phyloP scores from a whole-genome alignment of 2,113 vertebrate genomes.

The cattle (Bos taurus) region DNA sequence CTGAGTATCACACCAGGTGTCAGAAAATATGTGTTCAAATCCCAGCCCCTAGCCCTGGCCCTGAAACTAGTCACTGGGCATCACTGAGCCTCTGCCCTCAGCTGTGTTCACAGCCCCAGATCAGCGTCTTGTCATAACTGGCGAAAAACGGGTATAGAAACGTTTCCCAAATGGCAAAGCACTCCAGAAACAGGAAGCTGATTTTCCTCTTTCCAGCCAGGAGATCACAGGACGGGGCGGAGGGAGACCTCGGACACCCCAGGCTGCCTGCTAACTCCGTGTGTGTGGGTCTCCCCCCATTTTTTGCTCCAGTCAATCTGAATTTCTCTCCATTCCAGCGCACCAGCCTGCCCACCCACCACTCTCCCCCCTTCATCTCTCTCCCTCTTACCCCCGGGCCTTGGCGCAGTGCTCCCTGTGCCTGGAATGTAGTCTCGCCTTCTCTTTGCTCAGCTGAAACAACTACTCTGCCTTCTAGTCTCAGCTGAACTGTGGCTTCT shows the following conservation, averaged over 20 bases:
- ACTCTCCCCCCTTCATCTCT: rapidly evolving
- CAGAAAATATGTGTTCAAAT: rapidly evolving
- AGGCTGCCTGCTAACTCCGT: rapidly evolving
- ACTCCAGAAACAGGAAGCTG: not conserved
- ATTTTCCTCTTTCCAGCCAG: not conserved
- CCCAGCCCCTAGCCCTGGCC: not conserved
- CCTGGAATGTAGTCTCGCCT: not conserved
- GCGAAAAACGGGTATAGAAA: not conserved
- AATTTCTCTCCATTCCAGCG: not conserved
- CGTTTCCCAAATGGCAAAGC: not conserved
- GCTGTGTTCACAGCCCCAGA: not conserved
- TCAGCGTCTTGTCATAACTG: not conserved
- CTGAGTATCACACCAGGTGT: not conserved
- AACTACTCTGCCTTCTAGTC: not conserved
- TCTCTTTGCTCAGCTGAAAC: not conserved
- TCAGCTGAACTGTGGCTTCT: not conserved
- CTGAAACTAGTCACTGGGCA: not conserved
- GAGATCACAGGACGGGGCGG: not conserved
- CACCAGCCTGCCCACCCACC: rapidly evolving
- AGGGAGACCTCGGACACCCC: not conserved
- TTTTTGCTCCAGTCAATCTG: not conserved
- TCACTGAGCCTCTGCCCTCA: not conserved
- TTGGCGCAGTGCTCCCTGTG: not conserved
- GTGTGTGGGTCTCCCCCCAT: too few species aligned
- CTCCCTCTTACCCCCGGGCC: not conserved